Percentiles rank a stretch among this genome's conserved stretches.
Evolutionary conservation across 2,113 vertebrate genomes (phyloP).

Genomic region (Pseudopipra pipra): DNA sequence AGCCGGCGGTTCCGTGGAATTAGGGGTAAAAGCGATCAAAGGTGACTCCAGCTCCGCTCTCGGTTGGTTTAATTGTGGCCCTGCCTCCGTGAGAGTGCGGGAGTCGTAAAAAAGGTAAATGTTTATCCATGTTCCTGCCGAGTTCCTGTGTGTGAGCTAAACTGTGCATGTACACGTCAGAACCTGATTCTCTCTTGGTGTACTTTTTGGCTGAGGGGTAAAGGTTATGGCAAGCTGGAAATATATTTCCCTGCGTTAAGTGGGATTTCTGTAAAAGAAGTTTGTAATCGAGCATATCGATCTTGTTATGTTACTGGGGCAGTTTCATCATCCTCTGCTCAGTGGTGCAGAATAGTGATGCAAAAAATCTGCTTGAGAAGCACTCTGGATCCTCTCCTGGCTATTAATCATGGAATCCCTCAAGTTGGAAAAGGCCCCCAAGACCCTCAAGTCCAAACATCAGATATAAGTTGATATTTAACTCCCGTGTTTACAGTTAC

Average conservation of each 20-base stretch:
- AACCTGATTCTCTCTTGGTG: neutral
- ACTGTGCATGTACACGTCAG: fast-evolving
- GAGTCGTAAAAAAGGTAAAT: neutral
- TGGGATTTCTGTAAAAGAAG: neutral
- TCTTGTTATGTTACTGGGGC: neutral
- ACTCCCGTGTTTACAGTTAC: neutral
- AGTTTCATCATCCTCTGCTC: neutral
- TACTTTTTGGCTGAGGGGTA: neutral
- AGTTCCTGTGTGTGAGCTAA: neutral
- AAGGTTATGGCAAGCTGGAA: neutral
- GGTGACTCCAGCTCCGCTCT: neutral
- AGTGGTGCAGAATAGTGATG: neutral
- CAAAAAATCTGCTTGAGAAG: neutral
- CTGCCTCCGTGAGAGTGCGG: neutral
- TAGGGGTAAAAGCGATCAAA: neutral
- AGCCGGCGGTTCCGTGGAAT: neutral
- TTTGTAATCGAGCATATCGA: fast-evolving
- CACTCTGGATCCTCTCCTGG: neutral
- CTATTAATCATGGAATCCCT: neutral
- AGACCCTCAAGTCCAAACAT: neutral
- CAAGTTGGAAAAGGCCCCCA: neutral
- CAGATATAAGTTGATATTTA: neutral
- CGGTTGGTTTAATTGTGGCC: neutral
- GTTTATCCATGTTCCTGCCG: neutral
- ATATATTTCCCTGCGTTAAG: neutral